These are phyloP conservation scores for Odocoileus virginianus DNA, from an alignment of 2,113 vertebrate genomes.

Conservation along the genomic window DNA sequence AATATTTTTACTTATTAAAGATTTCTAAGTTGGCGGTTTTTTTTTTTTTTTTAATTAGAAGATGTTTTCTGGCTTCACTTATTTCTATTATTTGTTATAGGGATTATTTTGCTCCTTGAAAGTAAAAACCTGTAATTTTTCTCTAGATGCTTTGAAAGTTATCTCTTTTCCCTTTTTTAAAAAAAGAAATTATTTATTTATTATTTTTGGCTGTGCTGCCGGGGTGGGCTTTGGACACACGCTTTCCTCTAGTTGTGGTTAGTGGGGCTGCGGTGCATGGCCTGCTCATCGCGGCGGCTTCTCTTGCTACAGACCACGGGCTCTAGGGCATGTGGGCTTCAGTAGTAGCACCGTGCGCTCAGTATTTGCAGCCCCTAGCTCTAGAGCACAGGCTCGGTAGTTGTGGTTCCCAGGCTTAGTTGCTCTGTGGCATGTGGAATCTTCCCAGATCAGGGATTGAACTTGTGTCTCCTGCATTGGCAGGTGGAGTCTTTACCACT, in stretches of 20 bases:
- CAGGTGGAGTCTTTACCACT: not conserved
- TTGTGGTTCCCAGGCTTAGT: not conserved
- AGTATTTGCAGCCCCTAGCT: not conserved
- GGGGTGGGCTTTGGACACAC: not conserved
- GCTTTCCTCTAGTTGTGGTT: not conserved
- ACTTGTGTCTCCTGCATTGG: not conserved
- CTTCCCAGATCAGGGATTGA: not conserved
- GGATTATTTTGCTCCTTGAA: not conserved
- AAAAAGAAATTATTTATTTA: not conserved
- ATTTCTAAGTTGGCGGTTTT: not conserved
- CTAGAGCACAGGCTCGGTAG: not conserved
- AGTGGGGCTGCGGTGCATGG: rapidly evolving
- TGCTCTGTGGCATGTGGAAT: not conserved
- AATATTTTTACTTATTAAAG: not conserved
- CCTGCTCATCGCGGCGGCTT: not conserved
- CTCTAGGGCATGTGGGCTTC: not conserved
- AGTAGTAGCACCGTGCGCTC: rapidly evolving
- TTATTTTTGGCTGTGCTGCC: not conserved
- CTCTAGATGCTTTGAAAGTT: not conserved
- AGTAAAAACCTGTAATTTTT: not conserved
- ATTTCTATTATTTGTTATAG: not conserved
- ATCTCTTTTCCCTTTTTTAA: not conserved
- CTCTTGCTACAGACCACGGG: not conserved
- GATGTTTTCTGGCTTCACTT: not conserved
- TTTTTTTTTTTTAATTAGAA: not conserved